Conservation (phyloP, 1,140 invertebrate species). For the Anastrepha ludens region DNA sequence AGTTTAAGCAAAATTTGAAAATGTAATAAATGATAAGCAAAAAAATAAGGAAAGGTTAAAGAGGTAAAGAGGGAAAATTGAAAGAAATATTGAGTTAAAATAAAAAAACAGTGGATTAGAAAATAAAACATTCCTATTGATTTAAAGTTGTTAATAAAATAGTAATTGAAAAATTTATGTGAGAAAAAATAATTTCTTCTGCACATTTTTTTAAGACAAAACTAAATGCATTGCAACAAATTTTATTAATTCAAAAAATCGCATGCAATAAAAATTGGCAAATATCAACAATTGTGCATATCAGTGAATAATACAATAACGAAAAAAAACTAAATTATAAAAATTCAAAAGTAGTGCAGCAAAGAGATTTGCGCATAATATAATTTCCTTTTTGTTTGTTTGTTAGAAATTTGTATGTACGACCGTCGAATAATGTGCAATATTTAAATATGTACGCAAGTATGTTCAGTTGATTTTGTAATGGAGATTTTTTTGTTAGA, state of each 20-base stretch:
- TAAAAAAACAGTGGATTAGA: neutral
- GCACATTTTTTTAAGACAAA: neutral
- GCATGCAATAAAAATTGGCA: constrained; percentile 33
- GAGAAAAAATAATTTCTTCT: neutral
- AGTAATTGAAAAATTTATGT: neutral
- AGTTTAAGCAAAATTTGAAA: constrained; percentile 30
- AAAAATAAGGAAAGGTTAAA: neutral
- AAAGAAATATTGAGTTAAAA: neutral
- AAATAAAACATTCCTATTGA: neutral
- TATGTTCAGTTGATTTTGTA: neutral
- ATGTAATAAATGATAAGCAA: neutral
- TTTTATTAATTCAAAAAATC: neutral
- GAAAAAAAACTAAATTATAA: constrained; percentile 3
- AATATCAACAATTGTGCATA: constrained; percentile 41
- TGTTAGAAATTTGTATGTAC: neutral
- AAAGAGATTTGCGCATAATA: neutral
- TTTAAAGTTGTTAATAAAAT: neutral
- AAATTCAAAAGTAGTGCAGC: no score
- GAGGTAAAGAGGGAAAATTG: neutral
- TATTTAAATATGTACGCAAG: neutral
- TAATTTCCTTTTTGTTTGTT: neutral
- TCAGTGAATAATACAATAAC: constrained; percentile 37
- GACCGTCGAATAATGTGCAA: neutral
- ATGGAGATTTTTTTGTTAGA: neutral
- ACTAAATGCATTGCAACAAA: no score